Percentiles rank a stretch among this genome's conserved stretches.
These are phyloP conservation scores for Ennomos quercinarius DNA, from an alignment of 2,888 invertebrate species.

Conservation along the genomic window DNA sequence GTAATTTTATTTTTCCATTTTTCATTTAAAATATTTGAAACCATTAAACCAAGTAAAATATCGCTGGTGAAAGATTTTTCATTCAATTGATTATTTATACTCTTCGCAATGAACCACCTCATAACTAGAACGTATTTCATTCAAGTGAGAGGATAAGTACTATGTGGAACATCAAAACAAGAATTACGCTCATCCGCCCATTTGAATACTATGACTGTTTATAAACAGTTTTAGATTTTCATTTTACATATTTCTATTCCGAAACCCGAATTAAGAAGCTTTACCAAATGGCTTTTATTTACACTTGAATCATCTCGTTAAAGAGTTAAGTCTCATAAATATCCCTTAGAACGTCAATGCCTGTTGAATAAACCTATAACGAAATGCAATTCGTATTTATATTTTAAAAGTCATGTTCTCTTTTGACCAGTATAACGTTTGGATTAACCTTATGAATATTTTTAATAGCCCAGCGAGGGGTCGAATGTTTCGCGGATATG, in stretches of 20 bases:
- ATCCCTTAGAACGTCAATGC: constrained; percentile 1
- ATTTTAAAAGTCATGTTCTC: constrained; percentile 43
- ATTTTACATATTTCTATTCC: not conserved
- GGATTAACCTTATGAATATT: constrained; percentile 47
- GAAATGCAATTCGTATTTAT: constrained; percentile 39
- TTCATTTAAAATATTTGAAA: too few relatives aligned
- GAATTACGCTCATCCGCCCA: not conserved
- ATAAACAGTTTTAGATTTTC: too few relatives aligned
- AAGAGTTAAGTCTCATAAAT: not conserved
- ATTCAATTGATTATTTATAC: too few relatives aligned
- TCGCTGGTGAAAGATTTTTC: too few relatives aligned
- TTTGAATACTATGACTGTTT: not conserved
- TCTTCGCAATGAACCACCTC: too few relatives aligned
- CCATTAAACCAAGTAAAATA: too few relatives aligned
- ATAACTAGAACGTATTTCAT: too few relatives aligned
- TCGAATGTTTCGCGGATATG: constrained; percentile 39
- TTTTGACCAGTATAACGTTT: constrained; percentile 43
- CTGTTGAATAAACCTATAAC: constrained; percentile 19
- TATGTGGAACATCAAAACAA: too few relatives aligned
- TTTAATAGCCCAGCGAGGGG: constrained; percentile 54
- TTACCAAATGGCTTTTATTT: constrained; percentile 1
- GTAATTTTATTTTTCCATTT: too few relatives aligned
- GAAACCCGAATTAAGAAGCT: not conserved
- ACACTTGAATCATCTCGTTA: constrained; percentile 3
- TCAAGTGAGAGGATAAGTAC: too few relatives aligned